Evolutionary conservation across 2,888 invertebrate genomes (phyloP).

Genomic region (Zaprionus lineosus): DNA sequence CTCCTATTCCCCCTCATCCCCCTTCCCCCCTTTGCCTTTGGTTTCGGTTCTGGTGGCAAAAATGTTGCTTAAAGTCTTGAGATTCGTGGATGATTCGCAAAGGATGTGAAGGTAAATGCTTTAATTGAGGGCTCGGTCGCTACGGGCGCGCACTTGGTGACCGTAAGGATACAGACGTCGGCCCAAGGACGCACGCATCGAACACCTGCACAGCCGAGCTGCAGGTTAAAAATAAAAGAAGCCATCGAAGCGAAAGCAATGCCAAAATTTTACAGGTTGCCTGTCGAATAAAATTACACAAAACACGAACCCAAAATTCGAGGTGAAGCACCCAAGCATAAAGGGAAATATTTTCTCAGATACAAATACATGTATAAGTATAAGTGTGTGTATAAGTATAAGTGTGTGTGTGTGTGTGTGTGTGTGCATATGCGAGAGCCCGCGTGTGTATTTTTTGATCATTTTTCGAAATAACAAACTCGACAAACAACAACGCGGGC

Average conservation of each 20-base stretch:
- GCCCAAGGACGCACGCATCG: slow-evolving; percentile 5
- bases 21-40: too few species aligned
- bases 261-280: slow-evolving; percentile 62
- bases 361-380: neutral
- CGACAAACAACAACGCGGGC: slow-evolving; percentile 34
- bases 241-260: slow-evolving; percentile 62
- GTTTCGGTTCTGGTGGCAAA: too few species aligned
- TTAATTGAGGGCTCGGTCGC: neutral
- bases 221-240: slow-evolving; percentile 50
- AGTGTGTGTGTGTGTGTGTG: too few species aligned
- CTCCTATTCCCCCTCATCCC: too few species aligned
- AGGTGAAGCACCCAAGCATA: slow-evolving; percentile 32
- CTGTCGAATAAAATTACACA: slow-evolving; percentile 54
- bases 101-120: neutral
- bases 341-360: slow-evolving; percentile 45
- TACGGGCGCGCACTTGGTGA: too few species aligned
- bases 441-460: too few species aligned
- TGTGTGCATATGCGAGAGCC: too few species aligned
- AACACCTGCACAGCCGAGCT: too few species aligned
- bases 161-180: neutral
- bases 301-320: slow-evolving; percentile 42
- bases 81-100: neutral
- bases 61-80: neutral
- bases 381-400: too few species aligned
- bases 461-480: slow-evolving; percentile 34